These are phyloP conservation scores for Zaprionus tsacasi DNA, from an alignment of 1,140 invertebrate genomes.

Conservation along the genomic window DNA sequence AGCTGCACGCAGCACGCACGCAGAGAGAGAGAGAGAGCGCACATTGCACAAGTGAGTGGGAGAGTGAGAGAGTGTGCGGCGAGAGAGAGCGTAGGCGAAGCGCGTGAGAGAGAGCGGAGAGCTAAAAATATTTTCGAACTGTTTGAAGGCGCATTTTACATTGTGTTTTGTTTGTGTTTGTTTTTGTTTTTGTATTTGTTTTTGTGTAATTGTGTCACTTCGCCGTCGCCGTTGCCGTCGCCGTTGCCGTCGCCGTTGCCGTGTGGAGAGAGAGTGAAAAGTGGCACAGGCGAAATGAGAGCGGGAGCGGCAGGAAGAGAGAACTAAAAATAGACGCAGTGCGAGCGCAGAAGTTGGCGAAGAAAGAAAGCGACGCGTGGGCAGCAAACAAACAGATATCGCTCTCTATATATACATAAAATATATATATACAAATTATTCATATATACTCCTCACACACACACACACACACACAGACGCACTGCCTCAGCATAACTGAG, in stretches of 20 bases:
- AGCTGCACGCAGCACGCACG: background rate
- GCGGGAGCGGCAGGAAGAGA: conserved; percentile 39
- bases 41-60: background rate
- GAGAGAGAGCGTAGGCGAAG: background rate
- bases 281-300: conserved; percentile 52
- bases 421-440: background rate
- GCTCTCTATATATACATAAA: background rate
- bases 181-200: conserved; percentile 13
- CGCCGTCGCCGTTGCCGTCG: background rate
- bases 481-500: conserved; percentile 43
- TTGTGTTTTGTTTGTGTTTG: conserved; percentile 12
- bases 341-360: conserved; percentile 20
- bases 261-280: conserved; percentile 22
- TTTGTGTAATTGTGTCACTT: conserved; percentile 9
- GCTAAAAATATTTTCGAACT: conserved; percentile 37
- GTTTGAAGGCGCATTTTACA: conserved; percentile 26
- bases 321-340: conserved; percentile 63
- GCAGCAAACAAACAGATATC: conserved; percentile 37
- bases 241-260: no score
- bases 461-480: background rate
- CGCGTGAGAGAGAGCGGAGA: conserved; percentile 11
- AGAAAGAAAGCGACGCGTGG: conserved; percentile 49
- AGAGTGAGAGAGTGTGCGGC: background rate
- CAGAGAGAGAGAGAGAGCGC: conserved; percentile 1
- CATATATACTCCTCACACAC: background rate